Conservation (phyloP, 2,113 vertebrate species). For the Pituophis catenifer region DNA sequence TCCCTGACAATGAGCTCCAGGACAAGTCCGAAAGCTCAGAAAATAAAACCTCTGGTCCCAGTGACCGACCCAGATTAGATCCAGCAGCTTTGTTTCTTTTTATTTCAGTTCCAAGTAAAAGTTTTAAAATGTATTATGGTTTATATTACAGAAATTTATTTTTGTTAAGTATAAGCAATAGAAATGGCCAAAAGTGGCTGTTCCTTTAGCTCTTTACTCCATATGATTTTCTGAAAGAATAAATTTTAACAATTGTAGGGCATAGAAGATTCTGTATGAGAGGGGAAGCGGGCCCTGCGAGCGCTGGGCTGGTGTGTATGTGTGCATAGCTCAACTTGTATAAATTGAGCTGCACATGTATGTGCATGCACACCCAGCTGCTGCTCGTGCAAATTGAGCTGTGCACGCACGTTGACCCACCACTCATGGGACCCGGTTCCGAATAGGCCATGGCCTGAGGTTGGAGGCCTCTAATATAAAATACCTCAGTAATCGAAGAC, state of each 20-base stretch:
- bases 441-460: no score
- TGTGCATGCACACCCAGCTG: neutral
- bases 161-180: neutral
- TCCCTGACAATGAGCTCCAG: neutral
- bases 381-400: neutral
- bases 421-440: neutral
- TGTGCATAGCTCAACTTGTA: neutral
- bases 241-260: neutral
- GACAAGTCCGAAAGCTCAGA: neutral
- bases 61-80: neutral
- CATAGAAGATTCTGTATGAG: neutral
- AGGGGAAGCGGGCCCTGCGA: accelerated
- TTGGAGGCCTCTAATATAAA: no score
- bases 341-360: neutral
- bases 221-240: neutral
- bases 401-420: accelerated
- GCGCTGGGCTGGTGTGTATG: neutral
- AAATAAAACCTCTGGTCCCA: neutral
- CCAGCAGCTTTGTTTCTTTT: neutral
- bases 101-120: neutral
- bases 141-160: neutral
- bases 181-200: neutral
- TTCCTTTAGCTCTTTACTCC: neutral
- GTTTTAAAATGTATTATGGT: neutral
- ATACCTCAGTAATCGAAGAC: neutral